Evolutionary conservation across 2,797 vertebrate genomes (phyloP), one percentile per base, ranked within the genome.

Genomic region (Smutsia gigantea): DNA sequence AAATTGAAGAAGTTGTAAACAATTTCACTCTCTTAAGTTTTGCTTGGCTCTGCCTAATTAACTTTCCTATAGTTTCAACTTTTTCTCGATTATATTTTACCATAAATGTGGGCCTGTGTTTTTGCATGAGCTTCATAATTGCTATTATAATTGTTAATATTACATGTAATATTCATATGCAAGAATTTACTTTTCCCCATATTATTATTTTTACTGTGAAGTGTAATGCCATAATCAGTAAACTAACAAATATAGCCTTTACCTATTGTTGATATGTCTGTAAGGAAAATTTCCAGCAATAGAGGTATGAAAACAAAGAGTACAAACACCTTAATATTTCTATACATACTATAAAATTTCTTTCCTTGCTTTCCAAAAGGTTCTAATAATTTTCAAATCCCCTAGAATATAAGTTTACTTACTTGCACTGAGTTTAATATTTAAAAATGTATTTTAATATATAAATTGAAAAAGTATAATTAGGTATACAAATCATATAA

Each of bases 401-500:
- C 85, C 25, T 89, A 25, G 4, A 13, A 25, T 69, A n/a, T 84
- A 42, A 59, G 0, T 87, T 15, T 34, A 37, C 31, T 97, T 93
- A 85, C 3, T 49, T 87, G 4, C 8, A 29, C 25, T 72, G 21
- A 82, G 9, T 90, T 97, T 88, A 93, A 39, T 37, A 85, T 84
- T 79, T 91, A 92, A 63, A 92, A 85, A 53, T 85, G 4, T 18
- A 49, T 93, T 88, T 95, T 92, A 86, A 92, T 64, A 77, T 72
- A 92, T 34, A 86, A 72, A 71, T 71, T 94, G 81, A 25, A 53
- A 85, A 92, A 90, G 87, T 95, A 25, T 87, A 49, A 75, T 86
- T 82, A 81, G 25, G 34, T 55, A 90, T 4, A 59, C 1, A 74
- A 64, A 72, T 87, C 49, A 27, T 68, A 49, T 53, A 42, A 75